A percentile compares a stretch with the other conserved stretches of the same genome.
Evolutionary conservation across 2,888 invertebrate genomes (phyloP).

Genomic region (Synanthedon formicaeformis): DNA sequence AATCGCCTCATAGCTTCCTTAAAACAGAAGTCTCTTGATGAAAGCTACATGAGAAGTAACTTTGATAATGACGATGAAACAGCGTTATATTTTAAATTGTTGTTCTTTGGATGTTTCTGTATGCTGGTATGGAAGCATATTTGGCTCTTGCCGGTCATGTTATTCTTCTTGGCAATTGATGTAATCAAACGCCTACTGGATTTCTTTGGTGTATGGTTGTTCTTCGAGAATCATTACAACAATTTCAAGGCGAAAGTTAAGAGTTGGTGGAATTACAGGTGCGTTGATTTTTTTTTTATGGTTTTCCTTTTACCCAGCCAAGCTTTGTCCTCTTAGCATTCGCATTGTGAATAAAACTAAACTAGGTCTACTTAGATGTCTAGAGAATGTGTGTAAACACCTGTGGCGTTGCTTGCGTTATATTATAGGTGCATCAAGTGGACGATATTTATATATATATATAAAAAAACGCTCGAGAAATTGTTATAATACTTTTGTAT

Average conservation of each 20-base stretch:
- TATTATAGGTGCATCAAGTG: too few relatives aligned
- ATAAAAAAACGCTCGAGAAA: too few relatives aligned
- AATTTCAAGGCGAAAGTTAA: conserved; percentile 43
- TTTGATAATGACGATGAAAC: conserved; percentile 70
- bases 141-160: conserved; percentile 82
- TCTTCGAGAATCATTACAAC: conserved; percentile 55
- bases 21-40: conserved; percentile 51
- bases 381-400: too few relatives aligned
- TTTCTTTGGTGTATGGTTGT: conserved; percentile 65
- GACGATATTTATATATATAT: too few relatives aligned
- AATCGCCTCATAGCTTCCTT: conserved; percentile 49
- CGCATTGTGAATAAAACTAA: too few relatives aligned
- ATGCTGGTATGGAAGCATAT: conserved; percentile 90
- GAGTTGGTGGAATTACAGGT: conserved; percentile 75
- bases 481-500: too few relatives aligned
- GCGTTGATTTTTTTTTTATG: not conserved
- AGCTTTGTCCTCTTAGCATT: not conserved
- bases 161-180: conserved; percentile 82
- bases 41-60: conserved; percentile 52
- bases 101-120: conserved; percentile 85
- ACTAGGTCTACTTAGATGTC: too few relatives aligned
- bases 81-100: conserved; percentile 78
- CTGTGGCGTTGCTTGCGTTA: too few relatives aligned
- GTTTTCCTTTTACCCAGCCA: not conserved
- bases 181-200: conserved; percentile 63